These are phyloP conservation scores for Cryptophagus acutangulus DNA, from an alignment of 2,888 invertebrate species.

Conservation along the genomic window DNA sequence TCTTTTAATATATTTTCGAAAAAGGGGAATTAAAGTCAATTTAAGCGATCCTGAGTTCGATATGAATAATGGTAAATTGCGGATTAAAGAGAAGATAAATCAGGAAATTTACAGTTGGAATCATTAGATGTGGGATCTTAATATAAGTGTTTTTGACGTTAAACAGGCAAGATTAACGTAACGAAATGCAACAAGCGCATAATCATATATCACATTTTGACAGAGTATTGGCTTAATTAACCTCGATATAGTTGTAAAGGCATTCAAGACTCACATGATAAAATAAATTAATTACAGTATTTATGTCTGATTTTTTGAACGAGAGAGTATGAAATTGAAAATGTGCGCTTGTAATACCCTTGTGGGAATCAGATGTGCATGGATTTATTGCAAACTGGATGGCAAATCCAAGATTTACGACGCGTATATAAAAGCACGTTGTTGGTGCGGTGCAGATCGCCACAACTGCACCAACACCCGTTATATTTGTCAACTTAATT, in stretches of 20 bases:
- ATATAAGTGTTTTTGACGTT: conserved; percentile 1
- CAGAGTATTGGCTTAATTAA: conserved; percentile 27
- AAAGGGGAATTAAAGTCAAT: too few species aligned
- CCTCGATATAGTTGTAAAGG: conserved; percentile 28
- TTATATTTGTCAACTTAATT: conserved; percentile 9
- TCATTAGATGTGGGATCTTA: neutral
- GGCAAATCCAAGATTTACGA: conserved; percentile 15
- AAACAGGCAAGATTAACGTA: conserved; percentile 3
- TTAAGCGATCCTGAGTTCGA: too few species aligned
- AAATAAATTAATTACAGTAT: conserved; percentile 17
- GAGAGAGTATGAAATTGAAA: conserved; percentile 5
- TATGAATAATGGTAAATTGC: neutral
- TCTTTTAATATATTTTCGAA: too few species aligned
- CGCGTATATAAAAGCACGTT: conserved; percentile 4
- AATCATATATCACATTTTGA: conserved; percentile 27
- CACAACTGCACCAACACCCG: conserved; percentile 6
- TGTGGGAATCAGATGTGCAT: neutral
- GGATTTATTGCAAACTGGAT: conserved; percentile 5
- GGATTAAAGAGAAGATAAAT: neutral
- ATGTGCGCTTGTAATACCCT: conserved; percentile 5
- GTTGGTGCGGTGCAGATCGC: too few species aligned
- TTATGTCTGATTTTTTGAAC: conserved; percentile 16
- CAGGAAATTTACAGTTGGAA: neutral
- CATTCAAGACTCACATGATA: conserved; percentile 15
- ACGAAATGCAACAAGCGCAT: too few species aligned